Evolutionary conservation across 2,888 invertebrate genomes (phyloP), one percentile per base, ranked within the genome.

Genomic region (Pristionchus mayeri): DNA sequence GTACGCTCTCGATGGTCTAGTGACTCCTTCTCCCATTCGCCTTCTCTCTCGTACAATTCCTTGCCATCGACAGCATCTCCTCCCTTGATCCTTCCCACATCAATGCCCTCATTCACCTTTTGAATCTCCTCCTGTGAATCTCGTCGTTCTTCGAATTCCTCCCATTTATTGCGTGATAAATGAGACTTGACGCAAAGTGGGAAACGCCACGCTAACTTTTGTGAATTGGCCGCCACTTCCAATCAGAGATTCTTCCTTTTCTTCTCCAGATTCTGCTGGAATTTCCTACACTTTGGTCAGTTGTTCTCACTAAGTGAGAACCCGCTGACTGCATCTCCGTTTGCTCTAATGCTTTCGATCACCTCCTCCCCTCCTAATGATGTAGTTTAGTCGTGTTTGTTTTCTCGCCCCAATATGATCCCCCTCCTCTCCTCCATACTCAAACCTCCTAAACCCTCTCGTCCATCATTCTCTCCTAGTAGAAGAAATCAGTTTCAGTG

Each of bases 311-410:
- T 60, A 60, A 60, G 60, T 30, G 60, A 75, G 75, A 40, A 37
- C 27, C 75, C 27, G 16, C 27, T 24, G 75, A 40, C 9, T 30
- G 7, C 60, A 60, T 54, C 54, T 37, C 30, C 30, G 75, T 75
- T 40, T 75, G 27, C 50, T 44, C 50, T 24, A 27, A 6, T 1
- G 4, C 27, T 40, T 44, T 40, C 27, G 27, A 27, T 76, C 50
- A 44, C 27, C 7, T 76, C 24, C 75, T 75, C 48, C 63, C 27
- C 52, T 54, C 27, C 79, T 67, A 67, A 67, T 67, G 67, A 67
- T 67, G 67, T 67, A 67, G 67, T 67, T 67, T 67, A 34, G 67
- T 63, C 18, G 21, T 84, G 54, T 57, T 44, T 52, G 27, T 60
- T 44, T 57, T 40, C 63, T 40, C 52, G 34, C 40, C 40, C 48